A percentile compares a stretch with the other conserved stretches of the same genome.
Conservation (phyloP, 2,888 invertebrate genomes). For the Acleris holmiana region DNA sequence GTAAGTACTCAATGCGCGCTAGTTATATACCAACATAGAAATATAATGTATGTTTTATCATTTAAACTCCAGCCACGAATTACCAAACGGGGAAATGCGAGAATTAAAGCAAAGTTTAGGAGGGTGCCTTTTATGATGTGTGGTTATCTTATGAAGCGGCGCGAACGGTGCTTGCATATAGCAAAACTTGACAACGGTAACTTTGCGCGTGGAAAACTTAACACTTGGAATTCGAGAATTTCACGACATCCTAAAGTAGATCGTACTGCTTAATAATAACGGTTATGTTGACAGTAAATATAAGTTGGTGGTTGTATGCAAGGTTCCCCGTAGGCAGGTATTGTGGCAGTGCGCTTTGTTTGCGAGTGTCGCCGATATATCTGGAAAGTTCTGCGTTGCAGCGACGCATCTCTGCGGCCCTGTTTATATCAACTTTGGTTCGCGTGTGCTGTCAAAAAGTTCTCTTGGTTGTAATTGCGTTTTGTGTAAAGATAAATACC, state of each 20-base stretch:
- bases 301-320: slow-evolving; percentile 53
- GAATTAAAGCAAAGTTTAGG: slow-evolving; percentile 76
- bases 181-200: slow-evolving; percentile 52
- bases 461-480: slow-evolving; percentile 5
- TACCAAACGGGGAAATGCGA: slow-evolving; percentile 62
- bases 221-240: slow-evolving; percentile 40
- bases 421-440: slow-evolving; percentile 51
- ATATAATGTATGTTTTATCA: slow-evolving; percentile 22
- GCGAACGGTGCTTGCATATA: slow-evolving; percentile 50
- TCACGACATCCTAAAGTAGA: slow-evolving; percentile 53
- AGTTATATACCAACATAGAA: slow-evolving; percentile 2
- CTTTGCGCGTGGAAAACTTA: slow-evolving; percentile 51
- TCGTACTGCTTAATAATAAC: slow-evolving; percentile 45
- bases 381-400: slow-evolving; percentile 73
- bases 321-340: slow-evolving; percentile 63
- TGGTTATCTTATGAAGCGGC: slow-evolving; percentile 73
- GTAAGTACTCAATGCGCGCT: too few relatives aligned
- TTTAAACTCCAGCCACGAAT: slow-evolving; percentile 23
- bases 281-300: slow-evolving; percentile 42
- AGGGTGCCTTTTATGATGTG: slow-evolving; percentile 76
- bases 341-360: slow-evolving; percentile 76
- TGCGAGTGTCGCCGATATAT: slow-evolving; percentile 79
- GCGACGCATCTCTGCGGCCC: slow-evolving; percentile 58
- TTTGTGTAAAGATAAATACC: background rate
- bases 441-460: slow-evolving; percentile 39